These are phyloP conservation scores for Tiaroga cobitis DNA, from an alignment of 2,797 vertebrate species.

Conservation along the genomic window DNA sequence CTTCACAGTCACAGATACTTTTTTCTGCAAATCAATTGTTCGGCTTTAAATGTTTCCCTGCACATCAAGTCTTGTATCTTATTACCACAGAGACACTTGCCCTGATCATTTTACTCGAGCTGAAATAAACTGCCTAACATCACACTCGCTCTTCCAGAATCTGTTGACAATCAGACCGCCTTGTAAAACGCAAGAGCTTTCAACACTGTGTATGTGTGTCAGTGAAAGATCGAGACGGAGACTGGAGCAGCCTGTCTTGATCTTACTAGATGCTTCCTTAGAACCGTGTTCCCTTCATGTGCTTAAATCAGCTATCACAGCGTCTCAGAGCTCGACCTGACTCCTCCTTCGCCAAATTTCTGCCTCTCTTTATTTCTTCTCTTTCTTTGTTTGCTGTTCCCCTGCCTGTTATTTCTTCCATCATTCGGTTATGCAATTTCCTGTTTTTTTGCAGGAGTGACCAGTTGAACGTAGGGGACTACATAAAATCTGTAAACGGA, in stretches of 20 bases:
- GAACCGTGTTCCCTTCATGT: constrained; percentile 47
- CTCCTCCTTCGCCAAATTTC: constrained; percentile 42
- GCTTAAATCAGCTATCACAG: constrained; percentile 50
- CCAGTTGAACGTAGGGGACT: constrained; percentile 95
- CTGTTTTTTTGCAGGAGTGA: constrained; percentile 83
- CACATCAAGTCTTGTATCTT: constrained; percentile 6
- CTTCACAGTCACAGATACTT: background rate
- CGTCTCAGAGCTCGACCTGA: constrained; percentile 16
- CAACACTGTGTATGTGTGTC: constrained; percentile 19
- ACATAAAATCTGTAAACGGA: constrained; percentile 95
- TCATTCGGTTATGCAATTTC: constrained; percentile 6
- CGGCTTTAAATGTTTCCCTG: background rate
- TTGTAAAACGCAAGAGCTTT: constrained; percentile 36
- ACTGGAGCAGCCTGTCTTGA: constrained; percentile 15
- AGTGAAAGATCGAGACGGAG: constrained; percentile 23
- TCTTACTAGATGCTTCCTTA: constrained; percentile 42
- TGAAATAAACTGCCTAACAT: no score
- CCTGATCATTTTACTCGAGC: constrained; percentile 26
- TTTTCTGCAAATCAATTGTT: constrained; percentile 13
- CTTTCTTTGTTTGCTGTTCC: background rate
- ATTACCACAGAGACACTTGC: constrained; percentile 18
- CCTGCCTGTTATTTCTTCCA: background rate
- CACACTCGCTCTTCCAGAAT: constrained; percentile 24
- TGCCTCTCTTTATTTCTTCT: background rate
- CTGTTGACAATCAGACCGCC: constrained; percentile 38